phyloP scores from a whole-genome alignment of 2,888 invertebrate species.

The Abrostola tripartita region DNA sequence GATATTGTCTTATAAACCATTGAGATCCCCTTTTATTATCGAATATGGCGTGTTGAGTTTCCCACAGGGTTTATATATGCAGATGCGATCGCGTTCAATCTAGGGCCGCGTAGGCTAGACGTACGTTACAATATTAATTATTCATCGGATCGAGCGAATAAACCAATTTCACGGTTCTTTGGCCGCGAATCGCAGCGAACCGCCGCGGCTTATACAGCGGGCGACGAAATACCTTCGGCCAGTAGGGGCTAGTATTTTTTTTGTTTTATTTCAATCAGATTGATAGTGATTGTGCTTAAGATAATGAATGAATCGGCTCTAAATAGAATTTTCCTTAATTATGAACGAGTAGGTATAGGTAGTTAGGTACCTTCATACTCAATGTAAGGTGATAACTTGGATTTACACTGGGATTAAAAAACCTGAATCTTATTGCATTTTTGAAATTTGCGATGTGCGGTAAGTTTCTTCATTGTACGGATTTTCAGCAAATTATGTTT shows the following conservation, averaged over 20 bases:
- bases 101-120: conserved; percentile 67
- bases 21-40: conserved; percentile 34
- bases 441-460: too few species aligned
- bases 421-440: too few species aligned
- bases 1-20: conserved; percentile 13
- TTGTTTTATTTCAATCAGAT: neutral
- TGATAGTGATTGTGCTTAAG: conserved; percentile 3
- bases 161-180: conserved; percentile 89
- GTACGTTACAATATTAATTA: conserved; percentile 86
- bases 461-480: too few species aligned
- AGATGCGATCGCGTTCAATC: conserved; percentile 77
- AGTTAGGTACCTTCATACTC: too few species aligned
- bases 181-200: conserved; percentile 79
- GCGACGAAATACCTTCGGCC: conserved; percentile 39
- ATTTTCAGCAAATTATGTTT: too few species aligned
- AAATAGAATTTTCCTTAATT: too few species aligned
- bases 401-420: too few species aligned
- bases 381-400: too few species aligned
- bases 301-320: too few species aligned
- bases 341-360: too few species aligned
- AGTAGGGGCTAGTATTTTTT: conserved; percentile 5
- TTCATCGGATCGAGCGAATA: conserved; percentile 88
- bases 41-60: conserved; percentile 57
- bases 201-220: conserved; percentile 71
- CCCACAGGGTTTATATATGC: conserved; percentile 78